Percentiles rank a stretch among this genome's conserved stretches.
Conservation (phyloP, 2,113 vertebrate genomes). For the Oreocharis arfaki region DNA sequence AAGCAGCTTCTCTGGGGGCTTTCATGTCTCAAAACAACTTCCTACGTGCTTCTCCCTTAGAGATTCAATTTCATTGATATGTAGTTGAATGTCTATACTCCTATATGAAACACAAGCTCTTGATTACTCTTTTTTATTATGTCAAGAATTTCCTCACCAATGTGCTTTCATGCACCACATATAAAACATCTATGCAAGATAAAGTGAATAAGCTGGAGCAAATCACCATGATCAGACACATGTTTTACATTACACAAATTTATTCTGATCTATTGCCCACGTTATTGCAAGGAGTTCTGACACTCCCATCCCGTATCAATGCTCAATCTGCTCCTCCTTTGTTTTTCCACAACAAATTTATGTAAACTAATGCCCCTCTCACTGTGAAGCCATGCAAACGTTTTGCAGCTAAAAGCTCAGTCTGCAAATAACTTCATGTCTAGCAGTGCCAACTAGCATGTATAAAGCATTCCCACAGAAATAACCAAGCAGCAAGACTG, state of each 20-base stretch:
- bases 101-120: background rate
- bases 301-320: background rate
- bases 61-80: background rate
- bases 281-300: background rate
- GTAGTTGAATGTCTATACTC: background rate
- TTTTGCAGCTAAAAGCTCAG: background rate
- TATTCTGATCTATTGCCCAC: background rate
- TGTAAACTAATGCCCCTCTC: background rate
- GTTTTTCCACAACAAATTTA: background rate
- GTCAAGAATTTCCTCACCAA: background rate
- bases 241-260: rapidly evolving
- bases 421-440: background rate
- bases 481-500: background rate
- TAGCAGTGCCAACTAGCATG: background rate
- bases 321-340: background rate
- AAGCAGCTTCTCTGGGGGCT: background rate
- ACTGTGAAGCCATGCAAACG: background rate
- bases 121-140: background rate
- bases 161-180: background rate
- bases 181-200: background rate
- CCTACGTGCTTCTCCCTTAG: rapidly evolving
- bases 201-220: background rate
- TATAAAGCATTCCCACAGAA: background rate
- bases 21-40: background rate
- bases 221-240: background rate